Evolutionary conservation across 2,113 vertebrate genomes (phyloP).

Genomic region (Coturnix japonica): DNA sequence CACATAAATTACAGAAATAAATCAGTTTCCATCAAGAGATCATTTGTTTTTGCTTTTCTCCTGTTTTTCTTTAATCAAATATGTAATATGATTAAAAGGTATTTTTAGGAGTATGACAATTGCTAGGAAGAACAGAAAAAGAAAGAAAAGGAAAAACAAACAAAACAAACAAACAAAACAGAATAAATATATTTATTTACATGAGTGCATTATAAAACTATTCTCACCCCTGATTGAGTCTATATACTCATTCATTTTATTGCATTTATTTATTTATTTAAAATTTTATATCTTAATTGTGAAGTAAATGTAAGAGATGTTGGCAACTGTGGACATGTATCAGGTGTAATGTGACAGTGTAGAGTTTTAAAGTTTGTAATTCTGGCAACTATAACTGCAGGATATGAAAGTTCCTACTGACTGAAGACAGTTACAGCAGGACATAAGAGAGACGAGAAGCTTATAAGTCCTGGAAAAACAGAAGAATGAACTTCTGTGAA

Average conservation of each 20-base stretch:
- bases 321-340: background rate
- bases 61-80: background rate
- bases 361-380: background rate
- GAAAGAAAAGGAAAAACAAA: background rate
- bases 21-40: background rate
- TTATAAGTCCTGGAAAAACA: background rate
- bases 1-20: background rate
- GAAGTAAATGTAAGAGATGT: background rate
- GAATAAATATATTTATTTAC: background rate
- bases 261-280: background rate
- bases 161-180: background rate
- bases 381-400: background rate
- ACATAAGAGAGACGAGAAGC: background rate
- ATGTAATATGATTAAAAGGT: background rate
- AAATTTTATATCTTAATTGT: background rate
- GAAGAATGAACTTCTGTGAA: too few species aligned
- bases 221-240: background rate
- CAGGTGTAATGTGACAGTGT: background rate
- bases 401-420: background rate
- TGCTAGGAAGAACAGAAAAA: background rate
- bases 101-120: background rate
- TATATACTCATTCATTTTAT: rapidly evolving
- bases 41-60: background rate
- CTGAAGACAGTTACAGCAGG: background rate
- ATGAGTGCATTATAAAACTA: background rate